A percentile compares a stretch with the other conserved stretches of the same genome.
Conservation (phyloP, 2,888 invertebrate species). For the Agrotis puta region DNA sequence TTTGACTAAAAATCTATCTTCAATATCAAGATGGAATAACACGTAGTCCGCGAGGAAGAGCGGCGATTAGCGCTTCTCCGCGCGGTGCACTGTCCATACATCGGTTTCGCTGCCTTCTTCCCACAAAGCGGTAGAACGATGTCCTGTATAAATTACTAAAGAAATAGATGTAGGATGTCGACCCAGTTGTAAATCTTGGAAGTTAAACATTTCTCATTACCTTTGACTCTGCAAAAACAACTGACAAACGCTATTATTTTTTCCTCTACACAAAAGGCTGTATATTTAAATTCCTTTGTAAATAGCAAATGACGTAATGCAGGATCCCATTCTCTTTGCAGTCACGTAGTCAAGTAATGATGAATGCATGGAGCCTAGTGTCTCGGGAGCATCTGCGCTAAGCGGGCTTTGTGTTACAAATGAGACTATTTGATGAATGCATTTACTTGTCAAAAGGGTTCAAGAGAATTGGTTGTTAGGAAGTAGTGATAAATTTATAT, state of each 20-base stretch:
- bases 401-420: conserved; percentile 20
- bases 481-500: neutral
- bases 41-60: no score
- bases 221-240: neutral
- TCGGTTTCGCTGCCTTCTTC: no score
- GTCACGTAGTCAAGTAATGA: conserved; percentile 56
- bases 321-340: conserved; percentile 45
- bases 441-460: neutral
- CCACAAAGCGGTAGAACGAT: no score
- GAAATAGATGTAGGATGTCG: no score
- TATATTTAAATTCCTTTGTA: conserved; percentile 50
- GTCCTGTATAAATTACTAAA: no score
- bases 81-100: no score
- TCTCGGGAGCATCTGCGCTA: conserved; percentile 25
- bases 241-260: neutral
- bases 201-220: conserved; percentile 18
- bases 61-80: no score
- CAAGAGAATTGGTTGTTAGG: neutral
- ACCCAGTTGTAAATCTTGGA: neutral
- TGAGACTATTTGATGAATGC: conserved; percentile 45
- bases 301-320: conserved; percentile 46
- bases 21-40: no score
- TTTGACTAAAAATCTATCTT: neutral
- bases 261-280: conserved; percentile 15
- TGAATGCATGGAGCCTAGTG: conserved; percentile 46